These are phyloP conservation scores for Ibidorhyncha struthersii DNA, from an alignment of 2,113 vertebrate genomes.

Conservation along the genomic window DNA sequence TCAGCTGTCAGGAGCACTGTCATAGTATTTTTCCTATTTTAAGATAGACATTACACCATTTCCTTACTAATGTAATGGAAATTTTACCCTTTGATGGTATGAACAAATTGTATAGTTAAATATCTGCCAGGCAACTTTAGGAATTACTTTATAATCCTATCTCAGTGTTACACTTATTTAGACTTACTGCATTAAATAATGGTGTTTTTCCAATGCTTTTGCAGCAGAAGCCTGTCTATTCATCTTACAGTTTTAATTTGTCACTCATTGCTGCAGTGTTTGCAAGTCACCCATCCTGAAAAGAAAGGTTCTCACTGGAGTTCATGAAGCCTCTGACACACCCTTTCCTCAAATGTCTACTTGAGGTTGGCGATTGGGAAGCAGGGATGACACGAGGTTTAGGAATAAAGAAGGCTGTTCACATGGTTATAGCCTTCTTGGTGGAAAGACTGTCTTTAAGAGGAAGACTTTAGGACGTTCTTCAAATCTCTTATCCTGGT, in stretches of 20 bases:
- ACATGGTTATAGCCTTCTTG: not conserved
- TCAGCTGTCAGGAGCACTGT: not conserved
- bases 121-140: not conserved
- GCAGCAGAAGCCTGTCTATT: not conserved
- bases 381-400: not conserved
- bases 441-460: not conserved
- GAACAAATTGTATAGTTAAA: not conserved
- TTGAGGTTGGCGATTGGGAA: not conserved
- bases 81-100: not conserved
- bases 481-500: not conserved
- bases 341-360: not conserved
- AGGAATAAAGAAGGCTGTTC: not conserved
- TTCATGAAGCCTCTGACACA: not conserved
- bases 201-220: not conserved
- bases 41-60: not conserved
- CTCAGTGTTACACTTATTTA: not conserved
- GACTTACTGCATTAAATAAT: not conserved
- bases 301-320: not conserved
- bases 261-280: not conserved
- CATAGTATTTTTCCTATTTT: not conserved
- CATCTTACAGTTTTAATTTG: not conserved
- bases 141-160: not conserved
- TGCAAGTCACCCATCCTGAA: not conserved
- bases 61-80: not conserved
- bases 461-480: not conserved